These are phyloP conservation scores for Drosophila nigritarsus DNA, from an alignment of 2,888 invertebrate species.

Conservation along the genomic window DNA sequence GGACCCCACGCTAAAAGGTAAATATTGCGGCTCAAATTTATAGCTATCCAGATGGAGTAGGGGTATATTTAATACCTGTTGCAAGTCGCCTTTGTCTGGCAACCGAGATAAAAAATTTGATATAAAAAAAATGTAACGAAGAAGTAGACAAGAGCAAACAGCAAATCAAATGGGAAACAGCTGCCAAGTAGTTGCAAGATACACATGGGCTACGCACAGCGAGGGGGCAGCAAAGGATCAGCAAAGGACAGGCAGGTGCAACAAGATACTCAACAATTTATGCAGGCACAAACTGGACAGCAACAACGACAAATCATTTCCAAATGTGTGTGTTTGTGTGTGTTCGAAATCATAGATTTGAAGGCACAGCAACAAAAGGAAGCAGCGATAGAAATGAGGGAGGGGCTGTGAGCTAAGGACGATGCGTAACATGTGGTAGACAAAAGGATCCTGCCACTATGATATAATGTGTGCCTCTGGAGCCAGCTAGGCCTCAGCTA, in stretches of 20 bases:
- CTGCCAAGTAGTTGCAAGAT: conserved; percentile 48
- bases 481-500: conserved; percentile 15
- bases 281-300: conserved; percentile 58
- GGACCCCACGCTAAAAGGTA: conserved; percentile 19
- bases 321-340: conserved; percentile 20
- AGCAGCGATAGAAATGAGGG: not conserved
- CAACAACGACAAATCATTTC: conserved; percentile 16
- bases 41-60: not conserved
- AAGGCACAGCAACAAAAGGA: conserved; percentile 14
- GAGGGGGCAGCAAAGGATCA: conserved; percentile 45
- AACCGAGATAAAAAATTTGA: conserved; percentile 9
- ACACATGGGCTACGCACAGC: conserved; percentile 55
- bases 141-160: conserved; percentile 27
- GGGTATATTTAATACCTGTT: conserved; percentile 31
- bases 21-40: conserved; percentile 22
- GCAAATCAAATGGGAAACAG: conserved; percentile 58
- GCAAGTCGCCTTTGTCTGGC: conserved; percentile 24
- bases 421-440: conserved; percentile 46
- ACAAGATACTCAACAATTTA: conserved; percentile 51
- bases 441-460: conserved; percentile 25
- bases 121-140: conserved; percentile 1
- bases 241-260: conserved; percentile 62
- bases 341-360: conserved; percentile 51
- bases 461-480: conserved; percentile 32
- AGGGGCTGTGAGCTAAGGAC: conserved; percentile 19